These are phyloP conservation scores for Onychorhynchus coronatus DNA, from an alignment of 2,113 vertebrate species.

Conservation along the genomic window DNA sequence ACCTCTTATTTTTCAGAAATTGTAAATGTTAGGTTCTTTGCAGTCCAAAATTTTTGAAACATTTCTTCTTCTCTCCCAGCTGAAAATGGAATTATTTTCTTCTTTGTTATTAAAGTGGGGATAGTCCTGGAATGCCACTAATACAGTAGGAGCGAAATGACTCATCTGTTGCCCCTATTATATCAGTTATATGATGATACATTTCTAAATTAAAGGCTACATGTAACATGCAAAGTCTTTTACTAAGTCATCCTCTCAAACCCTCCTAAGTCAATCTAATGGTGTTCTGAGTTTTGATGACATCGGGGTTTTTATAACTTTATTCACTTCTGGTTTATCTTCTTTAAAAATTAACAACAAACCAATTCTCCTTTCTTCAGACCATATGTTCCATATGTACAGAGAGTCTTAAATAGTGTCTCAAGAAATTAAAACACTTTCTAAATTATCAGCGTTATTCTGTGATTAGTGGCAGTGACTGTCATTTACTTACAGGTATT, in stretches of 20 bases:
- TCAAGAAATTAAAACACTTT: background rate
- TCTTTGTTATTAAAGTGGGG: background rate
- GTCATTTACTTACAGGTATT: background rate
- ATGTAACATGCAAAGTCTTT: background rate
- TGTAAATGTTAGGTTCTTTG: background rate
- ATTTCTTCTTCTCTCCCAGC: background rate
- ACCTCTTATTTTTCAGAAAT: background rate
- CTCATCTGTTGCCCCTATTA: background rate
- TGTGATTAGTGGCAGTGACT: background rate
- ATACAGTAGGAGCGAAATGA: background rate
- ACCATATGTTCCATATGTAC: background rate
- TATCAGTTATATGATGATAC: background rate
- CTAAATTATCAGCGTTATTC: background rate
- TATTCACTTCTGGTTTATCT: background rate
- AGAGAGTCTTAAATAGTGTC: background rate
- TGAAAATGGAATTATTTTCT: background rate
- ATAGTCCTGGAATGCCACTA: background rate
- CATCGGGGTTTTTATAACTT: accelerated
- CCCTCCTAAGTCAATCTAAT: background rate
- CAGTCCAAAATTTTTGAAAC: background rate
- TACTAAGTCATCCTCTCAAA: background rate
- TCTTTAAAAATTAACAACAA: background rate
- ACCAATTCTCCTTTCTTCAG: background rate
- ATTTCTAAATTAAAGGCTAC: background rate
- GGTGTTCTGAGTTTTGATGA: background rate